phyloP scores from a whole-genome alignment of 2,113 vertebrate species.

The Oplegnathus fasciatus region DNA sequence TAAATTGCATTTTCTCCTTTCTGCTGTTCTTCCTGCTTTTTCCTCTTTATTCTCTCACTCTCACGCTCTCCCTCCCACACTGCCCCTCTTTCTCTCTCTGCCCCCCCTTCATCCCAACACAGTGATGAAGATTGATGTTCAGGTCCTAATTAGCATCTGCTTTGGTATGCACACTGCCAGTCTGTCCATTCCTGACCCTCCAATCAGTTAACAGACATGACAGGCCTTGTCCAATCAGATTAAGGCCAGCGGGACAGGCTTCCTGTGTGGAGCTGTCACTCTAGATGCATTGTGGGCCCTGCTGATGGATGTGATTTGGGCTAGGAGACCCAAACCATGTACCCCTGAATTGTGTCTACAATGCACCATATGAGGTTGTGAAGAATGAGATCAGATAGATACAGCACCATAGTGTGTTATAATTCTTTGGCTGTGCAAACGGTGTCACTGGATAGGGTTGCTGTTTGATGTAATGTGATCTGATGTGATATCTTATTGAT shows the following conservation, averaged over 20 bases:
- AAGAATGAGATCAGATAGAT: slow-evolving; percentile 8
- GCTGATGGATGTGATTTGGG: slow-evolving; percentile 57
- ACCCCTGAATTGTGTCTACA: slow-evolving; percentile 9
- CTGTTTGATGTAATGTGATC: not conserved
- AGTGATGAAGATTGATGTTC: slow-evolving; percentile 78
- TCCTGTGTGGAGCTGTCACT: slow-evolving; percentile 77
- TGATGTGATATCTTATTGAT: not conserved
- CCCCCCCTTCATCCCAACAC: slow-evolving; percentile 19
- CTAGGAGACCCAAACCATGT: slow-evolving; percentile 18
- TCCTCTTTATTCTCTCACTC: not conserved
- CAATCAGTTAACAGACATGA: slow-evolving; percentile 80
- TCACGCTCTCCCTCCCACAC: not conserved
- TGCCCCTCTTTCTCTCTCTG: not conserved
- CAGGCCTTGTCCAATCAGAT: slow-evolving; percentile 83
- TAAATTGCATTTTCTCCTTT: slow-evolving; percentile 48
- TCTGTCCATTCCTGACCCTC: slow-evolving; percentile 64
- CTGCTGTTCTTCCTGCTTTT: not conserved
- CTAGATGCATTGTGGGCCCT: slow-evolving; percentile 48
- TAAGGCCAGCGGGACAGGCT: slow-evolving; percentile 69
- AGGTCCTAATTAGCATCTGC: slow-evolving; percentile 79
- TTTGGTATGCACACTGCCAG: slow-evolving; percentile 73
- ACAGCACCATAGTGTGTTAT: not conserved
- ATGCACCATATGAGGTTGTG: slow-evolving; percentile 1
- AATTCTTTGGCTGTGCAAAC: not conserved
- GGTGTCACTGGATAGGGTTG: not conserved